Evolutionary conservation across 2,797 vertebrate genomes (phyloP).

Genomic region (Ctenopoma kingsleyae): DNA sequence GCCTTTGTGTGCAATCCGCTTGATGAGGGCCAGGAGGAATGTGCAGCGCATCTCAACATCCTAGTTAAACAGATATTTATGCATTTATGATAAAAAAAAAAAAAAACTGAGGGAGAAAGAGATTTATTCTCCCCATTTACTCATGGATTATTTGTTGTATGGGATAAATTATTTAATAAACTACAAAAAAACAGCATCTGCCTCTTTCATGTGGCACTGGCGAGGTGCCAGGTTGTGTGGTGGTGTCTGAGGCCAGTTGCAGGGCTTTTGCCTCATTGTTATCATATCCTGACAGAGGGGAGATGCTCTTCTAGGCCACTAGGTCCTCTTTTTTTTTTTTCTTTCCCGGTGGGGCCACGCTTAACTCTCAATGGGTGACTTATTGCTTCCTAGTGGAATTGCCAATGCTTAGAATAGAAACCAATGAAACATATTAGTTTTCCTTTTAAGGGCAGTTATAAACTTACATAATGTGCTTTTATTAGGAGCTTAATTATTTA

Average conservation of each 20-base stretch:
- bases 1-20: slow-evolving; percentile 39
- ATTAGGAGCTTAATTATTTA: slow-evolving; percentile 31
- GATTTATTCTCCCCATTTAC: slow-evolving; percentile 66
- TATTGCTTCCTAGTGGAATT: slow-evolving; percentile 27
- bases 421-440: slow-evolving; percentile 28
- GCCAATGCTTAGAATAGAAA: slow-evolving; percentile 41
- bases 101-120: slow-evolving; percentile 60
- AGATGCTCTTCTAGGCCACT: slow-evolving; percentile 59
- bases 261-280: slow-evolving; percentile 58
- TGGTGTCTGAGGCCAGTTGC: slow-evolving; percentile 63
- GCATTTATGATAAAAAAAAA: slow-evolving; percentile 66
- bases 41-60: slow-evolving; percentile 59
- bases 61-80: slow-evolving; percentile 73
- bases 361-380: slow-evolving; percentile 62
- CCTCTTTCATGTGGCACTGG: slow-evolving; percentile 78
- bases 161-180: slow-evolving; percentile 80
- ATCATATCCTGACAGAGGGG: slow-evolving; percentile 64
- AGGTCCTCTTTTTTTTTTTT: slow-evolving; percentile 27
- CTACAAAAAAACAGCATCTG: slow-evolving; percentile 75
- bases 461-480: slow-evolving; percentile 11
- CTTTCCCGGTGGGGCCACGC: slow-evolving; percentile 15
- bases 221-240: slow-evolving; percentile 69
- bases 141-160: slow-evolving; percentile 69
- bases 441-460: slow-evolving; percentile 21
- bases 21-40: slow-evolving; percentile 50